phyloP scores from a whole-genome alignment of 2,113 vertebrate genomes.

The Microtus pennsylvanicus region DNA sequence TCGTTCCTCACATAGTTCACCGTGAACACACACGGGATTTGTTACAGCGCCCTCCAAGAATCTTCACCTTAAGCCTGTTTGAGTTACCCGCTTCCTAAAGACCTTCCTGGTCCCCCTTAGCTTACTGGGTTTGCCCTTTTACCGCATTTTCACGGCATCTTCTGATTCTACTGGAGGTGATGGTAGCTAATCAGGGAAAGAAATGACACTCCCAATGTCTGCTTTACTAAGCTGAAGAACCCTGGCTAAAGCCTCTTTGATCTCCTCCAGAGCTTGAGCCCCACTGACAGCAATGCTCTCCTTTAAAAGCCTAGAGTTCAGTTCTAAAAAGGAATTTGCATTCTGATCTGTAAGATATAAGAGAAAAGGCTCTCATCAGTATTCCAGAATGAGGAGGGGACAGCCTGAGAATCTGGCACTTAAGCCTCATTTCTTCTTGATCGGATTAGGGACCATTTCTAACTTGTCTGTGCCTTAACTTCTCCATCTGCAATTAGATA shows the following conservation, averaged over 20 bases:
- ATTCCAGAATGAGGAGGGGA: not conserved
- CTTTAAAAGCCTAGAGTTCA: not conserved
- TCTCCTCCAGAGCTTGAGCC: not conserved
- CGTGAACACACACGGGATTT: not conserved
- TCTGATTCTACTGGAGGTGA: not conserved
- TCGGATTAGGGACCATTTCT: not conserved
- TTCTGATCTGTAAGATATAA: not conserved
- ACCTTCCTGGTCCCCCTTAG: not conserved
- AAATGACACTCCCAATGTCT: not conserved
- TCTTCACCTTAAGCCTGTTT: not conserved
- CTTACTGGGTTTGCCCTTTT: not conserved
- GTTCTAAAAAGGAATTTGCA: slow-evolving; percentile 9
- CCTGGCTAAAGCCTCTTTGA: not conserved
- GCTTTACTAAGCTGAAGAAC: not conserved
- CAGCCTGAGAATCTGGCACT: not conserved
- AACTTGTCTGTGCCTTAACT: not conserved
- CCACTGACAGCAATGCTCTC: not conserved
- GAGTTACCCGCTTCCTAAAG: not conserved
- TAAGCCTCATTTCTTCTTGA: not conserved
- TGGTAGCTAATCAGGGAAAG: not conserved
- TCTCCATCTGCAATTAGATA: not conserved
- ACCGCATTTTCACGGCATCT: not conserved
- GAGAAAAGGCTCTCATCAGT: not conserved
- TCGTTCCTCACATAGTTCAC: not conserved
- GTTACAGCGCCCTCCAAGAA: not conserved